A percentile compares a stretch with the other conserved stretches of the same genome.
phyloP scores from a whole-genome alignment of 2,113 vertebrate species.

The Collichthys lucidus region DNA sequence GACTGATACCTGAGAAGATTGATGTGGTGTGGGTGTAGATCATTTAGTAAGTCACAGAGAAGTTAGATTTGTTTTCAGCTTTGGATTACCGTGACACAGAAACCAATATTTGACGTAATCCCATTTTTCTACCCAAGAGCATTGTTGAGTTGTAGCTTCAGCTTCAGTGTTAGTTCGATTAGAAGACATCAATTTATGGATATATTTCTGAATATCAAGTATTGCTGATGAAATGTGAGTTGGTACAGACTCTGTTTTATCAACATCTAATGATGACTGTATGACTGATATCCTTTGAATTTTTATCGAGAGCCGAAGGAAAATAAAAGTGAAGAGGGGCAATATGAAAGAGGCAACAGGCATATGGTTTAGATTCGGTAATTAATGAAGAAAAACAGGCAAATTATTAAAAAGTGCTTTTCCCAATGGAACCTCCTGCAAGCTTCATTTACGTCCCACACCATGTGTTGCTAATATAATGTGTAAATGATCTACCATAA shows the following conservation, averaged over 20 bases:
- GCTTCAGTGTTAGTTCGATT: no score
- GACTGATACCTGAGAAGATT: constrained; percentile 21
- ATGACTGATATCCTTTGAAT: no score
- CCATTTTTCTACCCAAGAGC: no score
- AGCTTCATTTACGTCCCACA: neutral
- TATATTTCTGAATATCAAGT: no score
- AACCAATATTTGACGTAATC: neutral
- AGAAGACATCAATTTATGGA: no score
- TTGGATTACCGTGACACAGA: constrained; percentile 3
- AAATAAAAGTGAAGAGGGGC: no score
- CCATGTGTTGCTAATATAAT: neutral
- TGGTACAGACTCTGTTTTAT: no score
- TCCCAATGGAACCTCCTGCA: neutral
- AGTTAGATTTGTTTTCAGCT: neutral
- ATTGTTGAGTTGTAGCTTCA: no score
- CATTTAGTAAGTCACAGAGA: neutral
- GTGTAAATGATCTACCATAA: no score
- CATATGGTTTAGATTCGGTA: neutral
- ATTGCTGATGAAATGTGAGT: no score
- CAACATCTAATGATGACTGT: no score
- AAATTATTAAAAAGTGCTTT: neutral
- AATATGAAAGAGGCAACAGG: neutral
- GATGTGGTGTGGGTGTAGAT: neutral
- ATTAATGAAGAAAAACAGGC: neutral
- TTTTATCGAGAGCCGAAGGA: no score